These are phyloP conservation scores for Semnopithecus entellus DNA, from an alignment of 2,113 vertebrate genomes.

Conservation along the genomic window DNA sequence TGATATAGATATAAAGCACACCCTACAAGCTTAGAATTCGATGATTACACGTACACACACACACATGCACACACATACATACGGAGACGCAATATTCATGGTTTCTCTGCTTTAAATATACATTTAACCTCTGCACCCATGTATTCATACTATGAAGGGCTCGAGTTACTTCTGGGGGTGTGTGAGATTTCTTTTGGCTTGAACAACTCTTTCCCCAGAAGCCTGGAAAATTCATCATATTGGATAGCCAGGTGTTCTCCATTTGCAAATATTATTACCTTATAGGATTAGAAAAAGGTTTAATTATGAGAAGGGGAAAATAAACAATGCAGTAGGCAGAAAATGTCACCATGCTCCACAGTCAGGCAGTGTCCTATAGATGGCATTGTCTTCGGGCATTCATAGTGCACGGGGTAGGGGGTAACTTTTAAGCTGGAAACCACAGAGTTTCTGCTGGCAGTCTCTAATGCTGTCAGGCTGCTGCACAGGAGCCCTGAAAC, in stretches of 20 bases:
- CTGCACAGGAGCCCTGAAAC: background rate
- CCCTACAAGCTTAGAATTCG: conserved; percentile 62
- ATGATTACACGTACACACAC: conserved; percentile 1
- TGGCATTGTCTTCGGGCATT: background rate
- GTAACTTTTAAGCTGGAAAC: background rate
- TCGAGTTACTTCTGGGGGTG: conserved; percentile 11
- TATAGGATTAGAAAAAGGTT: conserved; percentile 58
- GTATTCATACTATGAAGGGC: background rate
- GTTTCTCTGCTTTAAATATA: conserved; percentile 53
- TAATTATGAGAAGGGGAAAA: conserved; percentile 59
- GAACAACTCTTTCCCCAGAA: conserved; percentile 40
- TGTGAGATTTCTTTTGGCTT: conserved; percentile 54
- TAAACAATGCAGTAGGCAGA: conserved; percentile 30
- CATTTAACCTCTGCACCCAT: conserved; percentile 40
- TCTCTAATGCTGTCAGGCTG: background rate
- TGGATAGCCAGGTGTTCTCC: conserved; percentile 61
- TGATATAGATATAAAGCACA: conserved; percentile 73
- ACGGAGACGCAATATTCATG: conserved; percentile 19
- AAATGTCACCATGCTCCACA: background rate
- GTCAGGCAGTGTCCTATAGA: background rate
- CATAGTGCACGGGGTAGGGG: background rate
- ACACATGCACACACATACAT: background rate
- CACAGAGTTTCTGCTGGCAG: background rate
- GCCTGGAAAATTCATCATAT: conserved; percentile 44
- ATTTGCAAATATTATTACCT: conserved; percentile 70